A percentile compares a stretch with the other conserved stretches of the same genome.
These are phyloP conservation scores for Palythoa heliodiscus DNA, from an alignment of 92 coral and sea anemone species.

Conservation along the genomic window DNA sequence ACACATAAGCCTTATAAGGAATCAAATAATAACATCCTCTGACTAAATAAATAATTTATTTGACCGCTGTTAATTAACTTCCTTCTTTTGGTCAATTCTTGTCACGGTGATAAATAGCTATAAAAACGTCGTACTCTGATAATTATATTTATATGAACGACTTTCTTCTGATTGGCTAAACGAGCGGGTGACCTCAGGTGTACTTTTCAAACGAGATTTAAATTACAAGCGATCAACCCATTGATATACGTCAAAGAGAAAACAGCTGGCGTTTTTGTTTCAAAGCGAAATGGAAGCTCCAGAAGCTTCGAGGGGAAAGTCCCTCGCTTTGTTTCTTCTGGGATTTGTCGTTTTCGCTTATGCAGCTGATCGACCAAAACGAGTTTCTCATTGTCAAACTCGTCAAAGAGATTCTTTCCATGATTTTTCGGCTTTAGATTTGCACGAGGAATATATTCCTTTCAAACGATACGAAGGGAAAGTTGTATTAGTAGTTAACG, in stretches of 20 bases:
- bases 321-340: slow-evolving; percentile 22
- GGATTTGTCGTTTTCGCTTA: slow-evolving; percentile 4
- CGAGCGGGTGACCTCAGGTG: slow-evolving; percentile 42
- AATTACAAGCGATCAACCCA: slow-evolving; percentile 34
- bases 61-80: background rate
- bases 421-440: slow-evolving; percentile 50
- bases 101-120: background rate
- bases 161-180: slow-evolving; percentile 28
- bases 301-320: slow-evolving; percentile 34
- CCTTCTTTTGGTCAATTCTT: slow-evolving; percentile 2
- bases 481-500: slow-evolving; percentile 74
- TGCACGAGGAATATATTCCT: slow-evolving; percentile 49
- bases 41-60: slow-evolving; percentile 8
- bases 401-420: slow-evolving; percentile 51
- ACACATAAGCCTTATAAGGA: background rate
- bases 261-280: slow-evolving; percentile 40
- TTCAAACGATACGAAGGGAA: slow-evolving; percentile 61
- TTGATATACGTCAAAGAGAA: background rate
- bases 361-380: slow-evolving; percentile 36
- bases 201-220: slow-evolving; percentile 6
- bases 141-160: background rate
- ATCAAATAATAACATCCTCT: background rate
- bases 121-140: background rate
- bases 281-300: slow-evolving; percentile 35
- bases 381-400: slow-evolving; percentile 45